These are phyloP conservation scores for Hexactinellida sp. DNA, from an alignment of 37 sponge, comb jelly and placozoan species.

Conservation along the genomic window DNA sequence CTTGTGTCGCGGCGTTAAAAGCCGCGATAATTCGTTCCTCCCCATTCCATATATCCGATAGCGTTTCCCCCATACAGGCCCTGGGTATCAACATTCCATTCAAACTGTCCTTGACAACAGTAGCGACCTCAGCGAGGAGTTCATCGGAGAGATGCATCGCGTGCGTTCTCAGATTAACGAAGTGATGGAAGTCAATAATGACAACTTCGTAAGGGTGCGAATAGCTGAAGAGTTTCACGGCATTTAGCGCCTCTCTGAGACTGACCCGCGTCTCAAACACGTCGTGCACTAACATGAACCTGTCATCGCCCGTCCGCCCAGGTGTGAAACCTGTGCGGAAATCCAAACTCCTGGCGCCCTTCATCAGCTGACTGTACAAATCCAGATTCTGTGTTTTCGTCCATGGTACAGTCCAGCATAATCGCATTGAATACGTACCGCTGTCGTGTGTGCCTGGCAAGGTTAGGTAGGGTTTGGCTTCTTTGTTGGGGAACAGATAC, in stretches of 20 bases:
- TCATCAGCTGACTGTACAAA: background rate
- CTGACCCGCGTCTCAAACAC: background rate
- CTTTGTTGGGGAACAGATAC: background rate
- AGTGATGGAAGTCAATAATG: background rate
- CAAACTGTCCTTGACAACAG: background rate
- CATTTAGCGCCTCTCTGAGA: background rate
- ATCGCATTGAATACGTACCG: background rate
- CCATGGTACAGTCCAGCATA: background rate
- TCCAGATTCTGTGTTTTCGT: background rate
- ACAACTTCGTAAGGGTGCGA: background rate
- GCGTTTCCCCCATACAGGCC: background rate
- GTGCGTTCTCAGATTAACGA: background rate
- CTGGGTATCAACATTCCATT: background rate
- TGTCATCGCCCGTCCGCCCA: background rate
- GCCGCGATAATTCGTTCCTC: background rate
- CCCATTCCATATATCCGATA: background rate
- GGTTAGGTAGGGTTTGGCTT: background rate
- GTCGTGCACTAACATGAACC: background rate
- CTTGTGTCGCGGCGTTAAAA: background rate
- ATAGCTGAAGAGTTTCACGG: background rate
- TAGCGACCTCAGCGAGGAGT: background rate
- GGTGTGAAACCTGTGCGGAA: background rate
- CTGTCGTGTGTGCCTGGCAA: background rate
- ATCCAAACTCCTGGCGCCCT: background rate
- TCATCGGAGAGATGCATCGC: background rate